Evolutionary conservation across 2,797 vertebrate species (phyloP).

Genomic region (Lepilemur ruficaudatus): DNA sequence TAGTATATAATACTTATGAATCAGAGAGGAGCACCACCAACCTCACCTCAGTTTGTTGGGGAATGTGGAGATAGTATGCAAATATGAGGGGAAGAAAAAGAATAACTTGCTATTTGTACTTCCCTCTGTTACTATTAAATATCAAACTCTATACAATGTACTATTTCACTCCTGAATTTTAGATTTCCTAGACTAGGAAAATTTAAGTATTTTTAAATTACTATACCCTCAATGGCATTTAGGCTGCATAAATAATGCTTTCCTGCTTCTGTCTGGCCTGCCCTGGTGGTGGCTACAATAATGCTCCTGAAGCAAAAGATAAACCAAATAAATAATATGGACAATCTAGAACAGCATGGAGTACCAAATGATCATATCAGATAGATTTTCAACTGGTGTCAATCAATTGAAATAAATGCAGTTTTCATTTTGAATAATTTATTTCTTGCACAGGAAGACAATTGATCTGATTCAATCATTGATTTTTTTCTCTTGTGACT

Average conservation of each 20-base stretch:
- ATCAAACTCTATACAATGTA: background rate
- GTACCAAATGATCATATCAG: background rate
- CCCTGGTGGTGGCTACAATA: background rate
- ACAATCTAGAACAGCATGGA: background rate
- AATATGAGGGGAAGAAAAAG: background rate
- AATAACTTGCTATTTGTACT: background rate
- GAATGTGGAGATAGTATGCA: background rate
- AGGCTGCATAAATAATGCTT: background rate
- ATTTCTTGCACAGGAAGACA: background rate
- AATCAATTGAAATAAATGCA: constrained; percentile 1
- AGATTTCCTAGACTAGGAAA: background rate
- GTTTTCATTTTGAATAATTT: background rate
- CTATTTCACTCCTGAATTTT: background rate
- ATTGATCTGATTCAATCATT: background rate
- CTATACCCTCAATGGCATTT: background rate
- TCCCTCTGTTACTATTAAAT: background rate
- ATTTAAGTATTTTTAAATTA: background rate
- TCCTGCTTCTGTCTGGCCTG: background rate
- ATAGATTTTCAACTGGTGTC: background rate
- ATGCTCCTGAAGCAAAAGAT: background rate
- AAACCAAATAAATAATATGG: background rate
- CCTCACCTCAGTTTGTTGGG: background rate
- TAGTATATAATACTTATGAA: background rate
- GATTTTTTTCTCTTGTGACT: background rate
- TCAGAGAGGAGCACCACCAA: background rate